phyloP scores from a whole-genome alignment of 2,888 invertebrate species.

The Nymphalis polychloros region DNA sequence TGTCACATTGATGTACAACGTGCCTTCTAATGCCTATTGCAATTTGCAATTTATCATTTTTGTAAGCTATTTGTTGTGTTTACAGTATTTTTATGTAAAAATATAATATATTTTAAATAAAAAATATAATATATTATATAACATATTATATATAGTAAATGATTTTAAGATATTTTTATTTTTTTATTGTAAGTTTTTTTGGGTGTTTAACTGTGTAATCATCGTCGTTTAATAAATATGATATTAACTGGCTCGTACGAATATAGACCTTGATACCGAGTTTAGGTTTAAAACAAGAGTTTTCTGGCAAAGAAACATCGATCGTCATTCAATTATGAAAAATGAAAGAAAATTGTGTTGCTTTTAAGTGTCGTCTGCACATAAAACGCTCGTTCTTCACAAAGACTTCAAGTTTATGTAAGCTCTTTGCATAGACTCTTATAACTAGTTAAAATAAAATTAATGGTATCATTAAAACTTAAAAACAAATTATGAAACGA shows the following conservation, averaged over 20 bases:
- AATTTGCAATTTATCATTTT: conserved; percentile 3
- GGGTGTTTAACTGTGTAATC: background rate
- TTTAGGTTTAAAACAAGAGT: background rate
- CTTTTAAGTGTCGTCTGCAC: no score
- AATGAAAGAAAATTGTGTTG: no score
- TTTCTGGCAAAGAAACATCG: no score
- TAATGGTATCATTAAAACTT: conserved; percentile 25
- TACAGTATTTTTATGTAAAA: background rate
- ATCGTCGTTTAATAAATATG: no score
- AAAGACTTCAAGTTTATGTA: background rate
- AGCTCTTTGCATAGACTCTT: conserved; percentile 15
- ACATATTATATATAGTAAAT: no score
- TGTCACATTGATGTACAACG: conserved; percentile 22
- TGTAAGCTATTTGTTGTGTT: background rate
- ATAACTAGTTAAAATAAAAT: conserved; percentile 5
- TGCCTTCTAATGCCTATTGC: conserved; percentile 20
- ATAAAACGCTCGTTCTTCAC: background rate
- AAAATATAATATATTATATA: no score
- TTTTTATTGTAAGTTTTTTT: background rate
- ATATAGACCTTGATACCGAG: background rate
- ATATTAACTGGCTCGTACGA: background rate
- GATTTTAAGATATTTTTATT: background rate
- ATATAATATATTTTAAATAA: no score
- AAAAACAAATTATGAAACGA: conserved; percentile 19
- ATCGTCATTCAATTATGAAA: no score